Percentiles rank a stretch among this genome's conserved stretches.
Conservation (phyloP, 2,113 vertebrate genomes). For the Lanius collurio region DNA sequence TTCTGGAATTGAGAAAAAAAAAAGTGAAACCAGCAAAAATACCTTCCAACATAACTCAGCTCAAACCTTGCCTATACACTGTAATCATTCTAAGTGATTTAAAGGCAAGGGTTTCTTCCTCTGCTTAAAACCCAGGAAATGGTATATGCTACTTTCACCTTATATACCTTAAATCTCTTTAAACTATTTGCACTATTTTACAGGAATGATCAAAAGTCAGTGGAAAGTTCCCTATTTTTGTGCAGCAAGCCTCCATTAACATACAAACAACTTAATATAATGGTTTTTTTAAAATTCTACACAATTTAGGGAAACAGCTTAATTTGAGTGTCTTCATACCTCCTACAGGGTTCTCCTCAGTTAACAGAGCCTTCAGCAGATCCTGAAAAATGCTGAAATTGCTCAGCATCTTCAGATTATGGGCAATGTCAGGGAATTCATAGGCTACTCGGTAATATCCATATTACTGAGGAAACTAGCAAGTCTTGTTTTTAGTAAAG, state of each 20-base stretch:
- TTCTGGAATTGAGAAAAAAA: background rate
- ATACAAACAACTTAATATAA: background rate
- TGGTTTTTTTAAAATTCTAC: background rate
- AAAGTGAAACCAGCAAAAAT: background rate
- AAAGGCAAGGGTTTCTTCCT: background rate
- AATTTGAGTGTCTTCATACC: background rate
- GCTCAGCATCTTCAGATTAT: background rate
- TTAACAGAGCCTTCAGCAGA: background rate
- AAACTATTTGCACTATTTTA: background rate
- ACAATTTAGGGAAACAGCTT: background rate
- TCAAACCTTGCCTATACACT: background rate
- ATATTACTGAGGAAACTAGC: background rate
- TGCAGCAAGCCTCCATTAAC: background rate
- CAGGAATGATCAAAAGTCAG: background rate
- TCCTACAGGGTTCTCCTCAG: background rate
- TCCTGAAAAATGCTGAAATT: background rate
- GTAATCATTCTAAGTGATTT: background rate
- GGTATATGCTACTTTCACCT: background rate
- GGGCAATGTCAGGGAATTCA: background rate
- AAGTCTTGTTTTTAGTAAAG: background rate
- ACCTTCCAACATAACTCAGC: background rate
- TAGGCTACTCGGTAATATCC: background rate
- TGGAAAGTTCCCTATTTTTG: background rate
- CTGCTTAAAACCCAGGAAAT: background rate
- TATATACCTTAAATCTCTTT: background rate